Evolutionary conservation across 2,888 invertebrate genomes (phyloP).

Genomic region (Xylocampa areola): DNA sequence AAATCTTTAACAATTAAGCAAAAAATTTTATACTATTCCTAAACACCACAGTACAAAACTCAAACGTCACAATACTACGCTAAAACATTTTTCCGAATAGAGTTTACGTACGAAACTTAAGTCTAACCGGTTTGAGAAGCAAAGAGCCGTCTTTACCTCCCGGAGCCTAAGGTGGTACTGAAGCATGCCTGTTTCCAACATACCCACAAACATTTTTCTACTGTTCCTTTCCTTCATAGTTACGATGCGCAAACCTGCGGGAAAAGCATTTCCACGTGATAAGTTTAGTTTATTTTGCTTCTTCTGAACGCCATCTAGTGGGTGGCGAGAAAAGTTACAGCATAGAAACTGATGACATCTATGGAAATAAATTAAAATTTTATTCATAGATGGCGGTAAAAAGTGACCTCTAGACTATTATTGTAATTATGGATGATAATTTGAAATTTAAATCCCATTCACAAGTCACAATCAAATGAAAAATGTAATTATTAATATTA

Average conservation of each 20-base stretch:
- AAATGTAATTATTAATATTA: too few relatives aligned
- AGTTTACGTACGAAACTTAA: slow-evolving; percentile 75
- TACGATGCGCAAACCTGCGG: slow-evolving; percentile 81
- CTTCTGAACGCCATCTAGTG: slow-evolving; percentile 66
- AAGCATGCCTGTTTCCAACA: slow-evolving; percentile 67
- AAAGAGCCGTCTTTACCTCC: slow-evolving; percentile 63
- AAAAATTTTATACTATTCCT: too few relatives aligned
- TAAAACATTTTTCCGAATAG: slow-evolving; percentile 53
- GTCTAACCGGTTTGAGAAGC: slow-evolving; percentile 46
- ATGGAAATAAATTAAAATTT: not conserved
- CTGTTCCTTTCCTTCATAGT: slow-evolving; percentile 75
- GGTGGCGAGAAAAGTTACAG: slow-evolving; percentile 33
- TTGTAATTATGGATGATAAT: not conserved
- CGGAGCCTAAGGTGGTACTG: slow-evolving; percentile 80
- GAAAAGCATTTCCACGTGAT: slow-evolving; percentile 78
- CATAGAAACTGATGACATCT: too few relatives aligned
- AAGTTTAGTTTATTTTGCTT: slow-evolving; percentile 55
- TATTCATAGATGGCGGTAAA: slow-evolving; percentile 29
- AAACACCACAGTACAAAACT: slow-evolving; percentile 37
- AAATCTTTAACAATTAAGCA: slow-evolving; percentile 33
- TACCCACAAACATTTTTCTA: slow-evolving; percentile 77
- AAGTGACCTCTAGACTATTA: not conserved
- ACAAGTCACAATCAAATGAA: too few relatives aligned
- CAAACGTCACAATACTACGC: slow-evolving; percentile 34
- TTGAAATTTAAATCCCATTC: too few relatives aligned